These are phyloP conservation scores for Cynopterus sphinx DNA, from an alignment of 2,797 vertebrate genomes.

Conservation along the genomic window DNA sequence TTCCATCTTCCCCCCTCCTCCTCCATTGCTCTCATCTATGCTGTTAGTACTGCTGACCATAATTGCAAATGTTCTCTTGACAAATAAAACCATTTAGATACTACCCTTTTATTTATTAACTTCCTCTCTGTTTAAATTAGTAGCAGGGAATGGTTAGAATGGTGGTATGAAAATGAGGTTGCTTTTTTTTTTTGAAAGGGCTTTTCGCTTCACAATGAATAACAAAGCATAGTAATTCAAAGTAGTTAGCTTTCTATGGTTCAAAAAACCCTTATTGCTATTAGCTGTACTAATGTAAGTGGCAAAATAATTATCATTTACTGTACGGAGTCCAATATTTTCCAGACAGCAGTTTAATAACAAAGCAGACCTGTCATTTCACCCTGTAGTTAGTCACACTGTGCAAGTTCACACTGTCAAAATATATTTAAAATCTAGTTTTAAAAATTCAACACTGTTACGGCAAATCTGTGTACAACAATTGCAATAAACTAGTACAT, in stretches of 20 bases:
- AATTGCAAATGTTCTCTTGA: conserved; percentile 44
- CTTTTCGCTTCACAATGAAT: conserved; percentile 74
- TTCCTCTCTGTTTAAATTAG: conserved; percentile 72
- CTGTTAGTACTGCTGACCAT: not conserved
- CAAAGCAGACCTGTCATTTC: conserved; percentile 83
- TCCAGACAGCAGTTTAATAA: conserved; percentile 83
- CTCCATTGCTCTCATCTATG: not conserved
- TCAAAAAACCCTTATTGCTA: conserved; percentile 73
- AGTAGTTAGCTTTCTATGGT: conserved; percentile 67
- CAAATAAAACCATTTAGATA: conserved; percentile 52
- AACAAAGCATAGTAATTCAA: conserved; percentile 74
- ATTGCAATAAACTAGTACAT: conserved; percentile 77
- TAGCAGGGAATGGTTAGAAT: conserved; percentile 67
- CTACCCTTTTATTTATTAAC: conserved; percentile 58
- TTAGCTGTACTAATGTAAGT: conserved; percentile 82
- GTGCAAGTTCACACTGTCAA: conserved; percentile 83
- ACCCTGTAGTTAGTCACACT: conserved; percentile 78
- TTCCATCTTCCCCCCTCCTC: not conserved
- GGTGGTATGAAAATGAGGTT: conserved; percentile 70
- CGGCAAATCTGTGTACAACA: conserved; percentile 74
- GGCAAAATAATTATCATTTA: conserved; percentile 85
- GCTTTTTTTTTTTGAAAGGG: not conserved
- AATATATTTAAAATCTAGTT: conserved; percentile 86
- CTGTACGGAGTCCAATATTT: conserved; percentile 81
- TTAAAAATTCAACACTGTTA: conserved; percentile 65